Evolutionary conservation across 2,797 vertebrate genomes (phyloP).

Genomic region (Falco naumanni): DNA sequence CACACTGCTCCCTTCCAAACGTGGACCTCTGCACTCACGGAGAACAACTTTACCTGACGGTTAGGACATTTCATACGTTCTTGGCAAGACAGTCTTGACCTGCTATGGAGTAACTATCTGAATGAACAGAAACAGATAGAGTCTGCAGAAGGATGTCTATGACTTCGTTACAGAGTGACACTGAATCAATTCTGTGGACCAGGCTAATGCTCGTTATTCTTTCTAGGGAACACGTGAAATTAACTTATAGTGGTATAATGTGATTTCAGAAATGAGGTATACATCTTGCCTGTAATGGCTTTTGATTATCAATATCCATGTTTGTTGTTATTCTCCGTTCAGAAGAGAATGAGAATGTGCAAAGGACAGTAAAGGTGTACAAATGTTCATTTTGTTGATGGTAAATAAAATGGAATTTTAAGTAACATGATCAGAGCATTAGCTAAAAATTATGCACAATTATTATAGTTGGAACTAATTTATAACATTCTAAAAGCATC

Average conservation of each 20-base stretch:
- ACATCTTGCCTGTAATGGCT: conserved; percentile 11
- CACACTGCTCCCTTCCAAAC: background rate
- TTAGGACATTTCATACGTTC: background rate
- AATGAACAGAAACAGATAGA: background rate
- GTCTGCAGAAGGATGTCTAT: background rate
- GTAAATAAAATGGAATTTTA: conserved; percentile 26
- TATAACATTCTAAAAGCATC: background rate
- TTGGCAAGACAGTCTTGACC: background rate
- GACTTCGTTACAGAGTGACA: background rate
- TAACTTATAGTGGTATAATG: background rate
- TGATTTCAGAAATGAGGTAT: conserved; percentile 15
- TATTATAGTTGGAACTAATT: background rate
- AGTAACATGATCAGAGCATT: background rate
- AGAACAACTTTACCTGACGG: background rate
- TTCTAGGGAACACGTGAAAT: conserved; percentile 30
- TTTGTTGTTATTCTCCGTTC: background rate
- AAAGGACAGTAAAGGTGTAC: background rate
- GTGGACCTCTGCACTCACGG: background rate
- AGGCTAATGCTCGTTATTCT: background rate
- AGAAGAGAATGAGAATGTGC: conserved; percentile 1
- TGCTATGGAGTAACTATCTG: background rate
- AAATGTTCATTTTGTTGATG: background rate
- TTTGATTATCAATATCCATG: conserved; percentile 19
- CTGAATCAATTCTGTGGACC: background rate
- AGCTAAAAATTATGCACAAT: background rate